A percentile compares a stretch with the other conserved stretches of the same genome.
These are phyloP conservation scores for Vollenhovia emeryi DNA, from an alignment of 1,140 invertebrate genomes.

Conservation along the genomic window DNA sequence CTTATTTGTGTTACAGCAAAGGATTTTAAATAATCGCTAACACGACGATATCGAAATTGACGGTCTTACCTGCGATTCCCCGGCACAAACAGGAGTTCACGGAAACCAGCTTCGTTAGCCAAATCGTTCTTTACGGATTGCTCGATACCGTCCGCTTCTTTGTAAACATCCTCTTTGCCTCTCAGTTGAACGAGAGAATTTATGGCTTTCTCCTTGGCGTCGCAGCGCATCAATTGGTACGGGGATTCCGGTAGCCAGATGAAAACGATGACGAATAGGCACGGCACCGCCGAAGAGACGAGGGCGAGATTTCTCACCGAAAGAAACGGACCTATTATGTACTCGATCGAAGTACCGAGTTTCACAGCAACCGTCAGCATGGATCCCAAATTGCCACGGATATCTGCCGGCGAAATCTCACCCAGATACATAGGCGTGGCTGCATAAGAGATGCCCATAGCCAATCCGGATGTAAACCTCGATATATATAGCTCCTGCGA, in stretches of 20 bases:
- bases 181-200: conserved; percentile 86
- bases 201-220: conserved; percentile 86
- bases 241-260: conserved; percentile 91
- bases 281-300: conserved; percentile 84
- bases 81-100: conserved; percentile 85
- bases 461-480: conserved; percentile 86
- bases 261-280: conserved; percentile 87
- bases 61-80: conserved; percentile 85
- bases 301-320: conserved; percentile 86
- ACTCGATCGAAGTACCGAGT: conserved; percentile 88
- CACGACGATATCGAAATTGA: neutral
- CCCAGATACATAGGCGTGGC: conserved; percentile 87
- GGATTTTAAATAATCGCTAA: neutral
- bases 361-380: conserved; percentile 86
- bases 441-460: conserved; percentile 88
- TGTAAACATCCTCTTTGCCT: conserved; percentile 86
- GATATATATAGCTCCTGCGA: conserved; percentile 62
- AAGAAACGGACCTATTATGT: conserved; percentile 87
- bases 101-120: conserved; percentile 85
- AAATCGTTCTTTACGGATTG: conserved; percentile 86
- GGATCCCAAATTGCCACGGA: conserved; percentile 89
- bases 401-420: conserved; percentile 87
- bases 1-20: neutral
- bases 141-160: conserved; percentile 87
- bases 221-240: conserved; percentile 87